Evolutionary conservation across 2,113 vertebrate genomes (phyloP).

Genomic region (Cygnus atratus): DNA sequence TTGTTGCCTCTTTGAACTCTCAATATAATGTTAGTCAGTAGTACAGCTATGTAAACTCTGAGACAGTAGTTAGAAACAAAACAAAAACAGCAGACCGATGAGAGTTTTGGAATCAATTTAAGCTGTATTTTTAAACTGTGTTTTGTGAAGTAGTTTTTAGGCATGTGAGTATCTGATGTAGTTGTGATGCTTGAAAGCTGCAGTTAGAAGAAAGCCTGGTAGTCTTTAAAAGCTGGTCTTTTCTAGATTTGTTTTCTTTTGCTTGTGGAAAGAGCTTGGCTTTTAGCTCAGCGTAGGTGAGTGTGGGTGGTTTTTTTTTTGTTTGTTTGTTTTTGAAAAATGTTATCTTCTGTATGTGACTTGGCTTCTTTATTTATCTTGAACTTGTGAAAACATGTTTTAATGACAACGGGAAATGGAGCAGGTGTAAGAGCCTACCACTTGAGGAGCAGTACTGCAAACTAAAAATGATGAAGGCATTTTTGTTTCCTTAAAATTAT

Average conservation of each 20-base stretch:
- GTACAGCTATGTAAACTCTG: neutral
- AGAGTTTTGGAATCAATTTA: neutral
- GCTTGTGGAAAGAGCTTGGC: neutral
- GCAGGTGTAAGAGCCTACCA: neutral
- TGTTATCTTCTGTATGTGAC: neutral
- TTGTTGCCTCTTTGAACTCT: neutral
- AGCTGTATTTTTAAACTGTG: neutral
- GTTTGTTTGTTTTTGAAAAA: neutral
- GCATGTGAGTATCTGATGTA: neutral
- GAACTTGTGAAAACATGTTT: neutral
- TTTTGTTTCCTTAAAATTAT: neutral
- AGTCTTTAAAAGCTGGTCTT: neutral
- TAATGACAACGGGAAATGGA: neutral
- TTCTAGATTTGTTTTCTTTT: neutral
- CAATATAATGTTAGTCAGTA: neutral
- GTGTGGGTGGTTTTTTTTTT: neutral
- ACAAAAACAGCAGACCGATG: fast-evolving
- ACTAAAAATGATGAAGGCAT: neutral
- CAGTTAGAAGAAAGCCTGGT: neutral
- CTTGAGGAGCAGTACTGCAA: neutral
- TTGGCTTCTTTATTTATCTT: neutral
- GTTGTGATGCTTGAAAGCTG: neutral
- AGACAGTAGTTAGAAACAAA: neutral
- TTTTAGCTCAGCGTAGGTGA: neutral
- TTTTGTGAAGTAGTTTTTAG: neutral